A percentile compares a stretch with the other conserved stretches of the same genome.
Conservation (phyloP, 2,888 invertebrate species). For the Podotricha telesiphe region DNA sequence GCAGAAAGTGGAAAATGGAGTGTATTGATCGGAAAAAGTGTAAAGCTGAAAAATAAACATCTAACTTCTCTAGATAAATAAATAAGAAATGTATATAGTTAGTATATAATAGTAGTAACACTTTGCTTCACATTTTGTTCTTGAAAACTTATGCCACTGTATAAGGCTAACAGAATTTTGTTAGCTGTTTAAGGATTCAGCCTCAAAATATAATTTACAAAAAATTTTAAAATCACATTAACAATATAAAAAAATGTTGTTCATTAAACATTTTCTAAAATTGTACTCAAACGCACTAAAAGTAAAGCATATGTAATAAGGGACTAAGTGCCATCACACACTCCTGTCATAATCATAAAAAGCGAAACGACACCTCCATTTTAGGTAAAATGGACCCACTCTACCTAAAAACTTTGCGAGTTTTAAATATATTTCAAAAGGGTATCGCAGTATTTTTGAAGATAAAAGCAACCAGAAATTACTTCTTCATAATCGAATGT, state of each 20-base stretch:
- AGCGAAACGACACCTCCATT: conserved; percentile 14
- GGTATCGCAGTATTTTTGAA: not conserved
- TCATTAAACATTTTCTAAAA: conserved; percentile 6
- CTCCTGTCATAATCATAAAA: conserved; percentile 25
- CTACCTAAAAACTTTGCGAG: conserved; percentile 3
- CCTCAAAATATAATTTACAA: not conserved
- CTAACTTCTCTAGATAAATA: not conserved
- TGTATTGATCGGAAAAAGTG: too few species aligned
- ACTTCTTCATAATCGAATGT: not conserved
- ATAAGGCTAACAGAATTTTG: too few species aligned
- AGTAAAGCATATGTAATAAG: conserved; percentile 12
- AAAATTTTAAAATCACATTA: not conserved
- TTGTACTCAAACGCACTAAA: conserved; percentile 1
- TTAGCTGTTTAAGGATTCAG: not conserved
- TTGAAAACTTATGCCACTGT: too few species aligned
- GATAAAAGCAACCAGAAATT: not conserved
- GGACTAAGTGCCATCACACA: conserved; percentile 16
- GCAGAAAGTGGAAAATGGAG: too few species aligned
- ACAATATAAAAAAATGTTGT: not conserved
- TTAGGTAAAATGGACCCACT: conserved; percentile 7
- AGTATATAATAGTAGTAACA: too few species aligned
- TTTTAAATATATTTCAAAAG: conserved; percentile 15
- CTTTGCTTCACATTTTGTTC: too few species aligned
- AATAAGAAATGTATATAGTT: too few species aligned
- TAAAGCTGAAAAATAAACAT: too few species aligned